Conservation (phyloP, 2,888 invertebrate species). For the Stratiomys singularior region DNA sequence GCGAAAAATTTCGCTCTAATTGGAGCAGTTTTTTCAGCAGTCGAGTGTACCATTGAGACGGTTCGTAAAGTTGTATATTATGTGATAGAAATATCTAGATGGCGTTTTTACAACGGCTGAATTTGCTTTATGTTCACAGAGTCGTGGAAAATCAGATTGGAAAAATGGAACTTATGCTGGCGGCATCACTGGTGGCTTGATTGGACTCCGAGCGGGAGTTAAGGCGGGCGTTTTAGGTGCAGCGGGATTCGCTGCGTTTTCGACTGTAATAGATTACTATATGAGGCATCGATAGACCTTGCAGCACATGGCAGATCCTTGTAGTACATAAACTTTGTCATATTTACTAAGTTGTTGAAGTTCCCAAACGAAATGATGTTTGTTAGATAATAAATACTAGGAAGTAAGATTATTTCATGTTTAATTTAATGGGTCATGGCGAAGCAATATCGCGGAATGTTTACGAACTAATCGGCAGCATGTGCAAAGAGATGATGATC, state of each 20-base stretch:
- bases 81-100: not conserved
- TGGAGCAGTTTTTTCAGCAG: constrained; percentile 91
- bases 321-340: too few species aligned
- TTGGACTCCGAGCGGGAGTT: constrained; percentile 90
- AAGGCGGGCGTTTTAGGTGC: constrained; percentile 95
- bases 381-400: too few species aligned
- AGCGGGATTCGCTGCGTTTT: constrained; percentile 97
- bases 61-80: constrained; percentile 67
- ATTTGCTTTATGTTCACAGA: constrained; percentile 61
- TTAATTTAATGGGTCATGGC: too few species aligned
- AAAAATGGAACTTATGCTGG: constrained; percentile 96
- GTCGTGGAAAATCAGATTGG: constrained; percentile 95
- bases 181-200: constrained; percentile 91
- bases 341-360: too few species aligned
- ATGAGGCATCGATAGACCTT: constrained; percentile 72
- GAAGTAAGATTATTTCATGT: too few species aligned
- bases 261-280: constrained; percentile 96
- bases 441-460: too few species aligned
- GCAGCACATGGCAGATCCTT: too few species aligned
- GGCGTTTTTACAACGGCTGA: not conserved
- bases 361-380: too few species aligned
- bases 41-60: constrained; percentile 95
- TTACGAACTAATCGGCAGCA: too few species aligned
- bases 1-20: constrained; percentile 98
- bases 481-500: too few species aligned